phyloP scores from a whole-genome alignment of 2,888 invertebrate species.

The Timema podura region DNA sequence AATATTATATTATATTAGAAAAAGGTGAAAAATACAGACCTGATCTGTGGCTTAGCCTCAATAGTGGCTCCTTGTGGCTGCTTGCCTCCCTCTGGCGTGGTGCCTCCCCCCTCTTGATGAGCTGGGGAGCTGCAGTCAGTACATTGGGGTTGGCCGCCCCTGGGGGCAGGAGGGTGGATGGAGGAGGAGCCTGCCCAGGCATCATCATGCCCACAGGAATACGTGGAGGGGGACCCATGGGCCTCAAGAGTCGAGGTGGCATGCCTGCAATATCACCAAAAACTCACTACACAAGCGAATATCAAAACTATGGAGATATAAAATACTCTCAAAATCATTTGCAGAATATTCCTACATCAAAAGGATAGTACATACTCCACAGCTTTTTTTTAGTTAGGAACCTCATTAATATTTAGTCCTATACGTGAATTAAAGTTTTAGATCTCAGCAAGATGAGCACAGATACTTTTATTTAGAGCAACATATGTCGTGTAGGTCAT shows the following conservation, averaged over 20 bases:
- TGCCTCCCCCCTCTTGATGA: slow-evolving; percentile 65
- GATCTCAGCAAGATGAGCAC: no score
- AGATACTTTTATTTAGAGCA: no score
- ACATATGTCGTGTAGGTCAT: no score
- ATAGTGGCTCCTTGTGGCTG: slow-evolving; percentile 63
- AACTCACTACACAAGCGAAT: no score
- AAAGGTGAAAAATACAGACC: slow-evolving; percentile 37
- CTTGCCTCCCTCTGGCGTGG: slow-evolving; percentile 48
- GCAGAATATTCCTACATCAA: no score
- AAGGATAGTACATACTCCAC: no score
- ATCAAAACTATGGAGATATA: no score
- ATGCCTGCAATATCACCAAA: slow-evolving; percentile 32
- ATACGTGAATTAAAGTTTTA: no score
- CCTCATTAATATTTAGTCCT: no score
- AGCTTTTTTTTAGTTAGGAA: no score
- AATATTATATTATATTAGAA: no score
- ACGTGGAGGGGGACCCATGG: slow-evolving; percentile 34
- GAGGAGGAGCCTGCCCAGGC: slow-evolving; percentile 44
- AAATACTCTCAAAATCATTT: no score
- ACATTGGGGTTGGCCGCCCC: slow-evolving; percentile 57
- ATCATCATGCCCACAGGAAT: slow-evolving; percentile 28
- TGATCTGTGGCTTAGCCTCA: slow-evolving; percentile 94
- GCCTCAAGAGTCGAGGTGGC: slow-evolving; percentile 38
- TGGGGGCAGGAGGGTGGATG: slow-evolving; percentile 38
- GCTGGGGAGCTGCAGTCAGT: slow-evolving; percentile 75